Percentiles rank a stretch among this genome's conserved stretches.
Conservation (phyloP, 1,140 invertebrate species). For the Diorhabda elongata region DNA sequence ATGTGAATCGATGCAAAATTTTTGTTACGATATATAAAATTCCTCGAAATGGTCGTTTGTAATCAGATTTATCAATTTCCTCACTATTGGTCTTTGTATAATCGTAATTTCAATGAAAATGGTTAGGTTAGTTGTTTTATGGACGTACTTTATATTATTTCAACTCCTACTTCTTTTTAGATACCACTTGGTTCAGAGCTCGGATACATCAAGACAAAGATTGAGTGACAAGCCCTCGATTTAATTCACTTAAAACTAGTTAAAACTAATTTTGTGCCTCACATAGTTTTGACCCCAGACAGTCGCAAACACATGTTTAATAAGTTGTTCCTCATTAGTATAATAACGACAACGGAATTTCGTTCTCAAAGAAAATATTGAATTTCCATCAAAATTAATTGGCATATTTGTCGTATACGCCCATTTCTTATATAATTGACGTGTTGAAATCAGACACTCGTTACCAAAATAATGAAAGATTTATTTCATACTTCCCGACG, state of each 20-base stretch:
- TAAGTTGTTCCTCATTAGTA: slow-evolving; percentile 15
- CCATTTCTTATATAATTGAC: slow-evolving; percentile 1
- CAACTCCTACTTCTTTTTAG: no score
- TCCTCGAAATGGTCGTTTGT: no score
- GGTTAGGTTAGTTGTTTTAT: no score
- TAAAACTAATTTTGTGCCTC: slow-evolving; percentile 5
- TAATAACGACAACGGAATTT: background rate
- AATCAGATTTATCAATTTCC: no score
- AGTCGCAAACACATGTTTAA: slow-evolving; percentile 4
- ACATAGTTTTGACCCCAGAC: background rate
- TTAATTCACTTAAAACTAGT: slow-evolving; percentile 8
- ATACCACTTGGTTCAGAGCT: no score
- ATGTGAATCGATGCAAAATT: no score
- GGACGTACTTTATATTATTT: no score
- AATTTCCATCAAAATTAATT: slow-evolving; percentile 20
- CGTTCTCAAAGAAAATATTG: slow-evolving; percentile 13
- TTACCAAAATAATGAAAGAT: background rate
- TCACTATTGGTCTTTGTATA: no score
- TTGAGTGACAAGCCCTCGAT: slow-evolving; percentile 5
- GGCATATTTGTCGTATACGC: slow-evolving; percentile 14
- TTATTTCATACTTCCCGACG: background rate
- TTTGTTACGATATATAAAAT: no score
- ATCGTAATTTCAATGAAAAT: no score
- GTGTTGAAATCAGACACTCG: background rate
- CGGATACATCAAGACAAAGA: background rate